Conservation (phyloP, 2,797 vertebrate species). For the Acipenser ruthenus region DNA sequence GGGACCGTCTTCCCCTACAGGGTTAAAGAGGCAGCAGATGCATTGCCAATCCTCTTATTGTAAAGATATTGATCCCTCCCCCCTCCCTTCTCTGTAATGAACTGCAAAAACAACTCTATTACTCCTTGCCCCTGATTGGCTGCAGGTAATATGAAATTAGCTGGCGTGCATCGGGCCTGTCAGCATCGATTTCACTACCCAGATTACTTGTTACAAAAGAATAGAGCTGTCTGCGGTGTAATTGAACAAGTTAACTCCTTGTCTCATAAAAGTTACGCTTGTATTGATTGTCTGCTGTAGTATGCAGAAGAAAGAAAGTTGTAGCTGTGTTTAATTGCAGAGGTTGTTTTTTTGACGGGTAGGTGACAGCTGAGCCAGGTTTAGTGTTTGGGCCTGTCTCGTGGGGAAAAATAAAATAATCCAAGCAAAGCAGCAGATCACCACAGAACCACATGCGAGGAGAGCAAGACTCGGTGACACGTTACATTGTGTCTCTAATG, state of each 20-base stretch:
- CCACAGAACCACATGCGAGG: too few species aligned
- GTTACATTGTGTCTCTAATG: too few species aligned
- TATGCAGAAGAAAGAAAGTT: conserved; percentile 66
- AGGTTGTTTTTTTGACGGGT: conserved; percentile 35
- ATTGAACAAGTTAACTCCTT: conserved; percentile 99
- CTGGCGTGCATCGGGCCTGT: conserved; percentile 84
- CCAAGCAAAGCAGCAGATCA: too few species aligned
- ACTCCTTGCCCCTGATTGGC: conserved; percentile 78
- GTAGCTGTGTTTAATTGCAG: conserved; percentile 64
- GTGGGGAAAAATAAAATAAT: conserved; percentile 25
- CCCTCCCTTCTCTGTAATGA: conserved; percentile 69
- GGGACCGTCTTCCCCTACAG: conserved; percentile 33
- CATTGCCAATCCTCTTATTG: conserved; percentile 54
- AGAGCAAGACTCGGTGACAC: too few species aligned
- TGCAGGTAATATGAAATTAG: conserved; percentile 98
- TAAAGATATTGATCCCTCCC: conserved; percentile 78
- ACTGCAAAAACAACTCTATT: conserved; percentile 95
- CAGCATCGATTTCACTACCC: conserved; percentile 97
- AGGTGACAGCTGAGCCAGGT: conserved; percentile 34
- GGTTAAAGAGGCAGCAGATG: conserved; percentile 45
- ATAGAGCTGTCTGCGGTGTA: conserved; percentile 97
- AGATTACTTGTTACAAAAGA: conserved; percentile 99
- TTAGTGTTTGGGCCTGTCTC: too few species aligned
- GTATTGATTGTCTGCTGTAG: conserved; percentile 82
- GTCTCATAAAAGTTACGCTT: conserved; percentile 96